Conservation (phyloP, 2,113 vertebrate genomes). For the Ammodytes marinus region DNA sequence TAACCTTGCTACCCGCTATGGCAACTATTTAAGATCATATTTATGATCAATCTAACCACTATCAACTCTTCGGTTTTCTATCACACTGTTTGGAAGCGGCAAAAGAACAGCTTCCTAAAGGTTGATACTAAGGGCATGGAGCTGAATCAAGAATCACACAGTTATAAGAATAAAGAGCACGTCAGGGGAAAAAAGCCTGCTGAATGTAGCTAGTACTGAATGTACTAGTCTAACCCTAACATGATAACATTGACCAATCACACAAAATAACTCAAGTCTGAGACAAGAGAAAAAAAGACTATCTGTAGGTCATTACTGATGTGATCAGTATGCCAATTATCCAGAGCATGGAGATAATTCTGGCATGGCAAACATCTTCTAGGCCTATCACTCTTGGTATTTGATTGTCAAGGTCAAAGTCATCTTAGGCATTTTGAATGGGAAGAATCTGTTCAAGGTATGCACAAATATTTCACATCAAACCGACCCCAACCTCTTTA, state of each 20-base stretch:
- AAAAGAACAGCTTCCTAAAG: background rate
- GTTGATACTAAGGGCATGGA: background rate
- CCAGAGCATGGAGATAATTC: slow-evolving; percentile 18
- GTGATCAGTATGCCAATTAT: slow-evolving; percentile 13
- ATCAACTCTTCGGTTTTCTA: background rate
- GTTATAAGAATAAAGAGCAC: background rate
- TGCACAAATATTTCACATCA: background rate
- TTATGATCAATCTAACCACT: background rate
- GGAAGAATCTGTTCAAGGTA: background rate
- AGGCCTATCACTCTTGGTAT: slow-evolving; percentile 6
- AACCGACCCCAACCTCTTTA: background rate
- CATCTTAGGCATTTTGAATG: background rate
- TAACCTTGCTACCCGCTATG: background rate
- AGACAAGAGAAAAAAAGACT: slow-evolving; percentile 31
- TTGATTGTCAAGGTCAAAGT: slow-evolving; percentile 36
- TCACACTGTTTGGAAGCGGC: background rate
- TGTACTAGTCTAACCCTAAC: background rate
- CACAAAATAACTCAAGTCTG: background rate
- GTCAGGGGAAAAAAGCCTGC: background rate
- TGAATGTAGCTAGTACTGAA: background rate
- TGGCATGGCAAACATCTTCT: background rate
- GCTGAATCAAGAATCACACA: background rate
- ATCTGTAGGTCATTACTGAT: background rate
- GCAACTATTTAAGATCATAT: background rate
- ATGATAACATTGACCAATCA: slow-evolving; percentile 13